phyloP scores from a whole-genome alignment of 2,797 vertebrate genomes.

The Channa striata region DNA sequence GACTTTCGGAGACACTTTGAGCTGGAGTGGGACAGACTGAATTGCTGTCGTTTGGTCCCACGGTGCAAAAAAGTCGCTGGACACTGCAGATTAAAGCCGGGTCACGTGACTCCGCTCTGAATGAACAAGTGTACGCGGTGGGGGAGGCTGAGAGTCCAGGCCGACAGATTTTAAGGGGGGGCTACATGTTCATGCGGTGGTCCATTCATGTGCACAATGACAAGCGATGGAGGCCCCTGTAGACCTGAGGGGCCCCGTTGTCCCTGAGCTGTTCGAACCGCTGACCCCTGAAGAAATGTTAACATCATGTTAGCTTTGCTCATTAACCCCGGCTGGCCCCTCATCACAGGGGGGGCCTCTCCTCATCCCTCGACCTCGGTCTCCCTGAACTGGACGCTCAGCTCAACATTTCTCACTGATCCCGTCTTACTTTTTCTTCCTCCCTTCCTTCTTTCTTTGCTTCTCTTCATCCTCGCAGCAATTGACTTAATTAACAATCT shows the following conservation, averaged over 20 bases:
- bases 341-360: conserved; percentile 38
- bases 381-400: not conserved
- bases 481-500: conserved; percentile 99
- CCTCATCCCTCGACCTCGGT: not conserved
- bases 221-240: conserved; percentile 60
- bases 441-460: not conserved
- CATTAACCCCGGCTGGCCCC: conserved; percentile 76
- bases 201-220: conserved; percentile 82
- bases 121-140: not conserved
- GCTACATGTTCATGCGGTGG: conserved; percentile 61
- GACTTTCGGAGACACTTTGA: too few species aligned
- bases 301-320: conserved; percentile 87
- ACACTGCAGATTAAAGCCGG: not conserved
- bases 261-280: conserved; percentile 73
- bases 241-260: conserved; percentile 64
- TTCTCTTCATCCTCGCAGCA: conserved; percentile 76
- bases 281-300: conserved; percentile 85
- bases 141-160: conserved; percentile 13
- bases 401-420: not conserved
- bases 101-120: conserved; percentile 41
- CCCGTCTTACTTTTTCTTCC: not conserved
- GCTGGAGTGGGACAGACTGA: not conserved
- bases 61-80: too few species aligned
- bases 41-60: conserved; percentile 1
- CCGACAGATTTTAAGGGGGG: conserved; percentile 31